A percentile compares a stretch with the other conserved stretches of the same genome.
Conservation (phyloP, 2,888 invertebrate genomes). For the Acanthococcus lagerstroemiae region DNA sequence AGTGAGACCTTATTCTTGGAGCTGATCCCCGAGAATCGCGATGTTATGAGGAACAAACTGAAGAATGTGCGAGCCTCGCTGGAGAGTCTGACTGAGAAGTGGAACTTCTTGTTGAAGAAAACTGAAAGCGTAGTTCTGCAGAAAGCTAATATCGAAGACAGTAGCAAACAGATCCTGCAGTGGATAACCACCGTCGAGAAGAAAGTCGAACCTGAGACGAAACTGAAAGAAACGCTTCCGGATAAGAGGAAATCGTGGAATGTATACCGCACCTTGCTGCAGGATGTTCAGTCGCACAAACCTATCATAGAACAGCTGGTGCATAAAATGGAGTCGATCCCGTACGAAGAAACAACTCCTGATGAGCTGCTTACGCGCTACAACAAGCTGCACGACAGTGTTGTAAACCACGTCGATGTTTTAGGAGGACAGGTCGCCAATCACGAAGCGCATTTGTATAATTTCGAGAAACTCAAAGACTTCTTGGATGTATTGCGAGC, state of each 20-base stretch:
- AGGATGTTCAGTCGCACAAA: slow-evolving; percentile 78
- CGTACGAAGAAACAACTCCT: slow-evolving; percentile 68
- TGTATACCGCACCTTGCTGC: slow-evolving; percentile 64
- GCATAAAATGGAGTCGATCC: slow-evolving; percentile 60
- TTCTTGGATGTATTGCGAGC: slow-evolving; percentile 68
- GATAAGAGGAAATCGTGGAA: slow-evolving; percentile 84
- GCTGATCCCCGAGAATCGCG: slow-evolving; percentile 77
- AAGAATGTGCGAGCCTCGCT: slow-evolving; percentile 69
- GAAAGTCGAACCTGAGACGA: slow-evolving; percentile 48
- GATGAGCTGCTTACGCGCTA: slow-evolving; percentile 5
- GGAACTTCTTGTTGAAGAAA: slow-evolving; percentile 73
- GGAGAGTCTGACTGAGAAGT: slow-evolving; percentile 72
- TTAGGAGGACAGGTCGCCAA: slow-evolving; percentile 64
- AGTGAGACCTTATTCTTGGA: slow-evolving; percentile 82
- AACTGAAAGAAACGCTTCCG: slow-evolving; percentile 63
- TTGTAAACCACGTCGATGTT: slow-evolving; percentile 53
- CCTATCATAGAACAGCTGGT: slow-evolving; percentile 72
- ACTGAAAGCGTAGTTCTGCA: slow-evolving; percentile 82
- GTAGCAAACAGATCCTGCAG: slow-evolving; percentile 71
- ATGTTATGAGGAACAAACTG: slow-evolving; percentile 70
- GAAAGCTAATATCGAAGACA: slow-evolving; percentile 86
- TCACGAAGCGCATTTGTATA: slow-evolving; percentile 72
- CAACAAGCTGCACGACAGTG: slow-evolving; percentile 54
- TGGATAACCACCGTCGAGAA: slow-evolving; percentile 74
- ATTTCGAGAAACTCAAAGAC: slow-evolving; percentile 71